Conservation (phyloP, 2,888 invertebrate genomes). For the Tenthredo notha region DNA sequence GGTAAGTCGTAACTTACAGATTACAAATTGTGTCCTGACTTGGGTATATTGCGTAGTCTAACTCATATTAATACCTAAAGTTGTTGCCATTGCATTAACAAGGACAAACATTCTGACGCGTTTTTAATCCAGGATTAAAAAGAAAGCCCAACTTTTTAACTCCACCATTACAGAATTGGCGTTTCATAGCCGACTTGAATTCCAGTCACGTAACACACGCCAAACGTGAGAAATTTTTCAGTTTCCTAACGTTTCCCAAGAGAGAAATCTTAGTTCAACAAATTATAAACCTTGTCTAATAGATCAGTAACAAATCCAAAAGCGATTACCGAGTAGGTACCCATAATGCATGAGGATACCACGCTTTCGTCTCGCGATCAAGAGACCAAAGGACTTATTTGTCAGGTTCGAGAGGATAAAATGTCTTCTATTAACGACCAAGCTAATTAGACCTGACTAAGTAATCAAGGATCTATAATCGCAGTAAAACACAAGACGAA, state of each 20-base stretch:
- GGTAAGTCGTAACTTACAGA: conserved; percentile 30
- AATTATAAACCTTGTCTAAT: not conserved
- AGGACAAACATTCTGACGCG: not conserved
- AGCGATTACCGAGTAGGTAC: not conserved
- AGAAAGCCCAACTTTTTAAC: not conserved
- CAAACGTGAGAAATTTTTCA: conserved; percentile 29
- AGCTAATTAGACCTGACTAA: conserved; percentile 3
- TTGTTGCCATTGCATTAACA: conserved; percentile 8
- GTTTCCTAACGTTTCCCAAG: not conserved
- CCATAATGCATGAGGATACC: not conserved
- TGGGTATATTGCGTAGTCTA: not conserved
- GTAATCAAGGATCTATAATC: not conserved
- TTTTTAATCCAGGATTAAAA: not conserved
- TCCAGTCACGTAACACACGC: conserved; percentile 11
- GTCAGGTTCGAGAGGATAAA: not conserved
- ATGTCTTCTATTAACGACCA: not conserved
- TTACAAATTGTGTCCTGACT: conserved; percentile 13
- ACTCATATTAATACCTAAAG: not conserved
- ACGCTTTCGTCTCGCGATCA: not conserved
- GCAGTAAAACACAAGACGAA: not conserved
- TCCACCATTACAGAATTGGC: not conserved
- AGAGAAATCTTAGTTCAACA: not conserved
- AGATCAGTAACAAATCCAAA: not conserved
- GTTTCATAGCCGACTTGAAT: not conserved
- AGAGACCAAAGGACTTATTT: not conserved